phyloP scores from a whole-genome alignment of 2,113 vertebrate species.

The Dendrocopos noguchii region DNA sequence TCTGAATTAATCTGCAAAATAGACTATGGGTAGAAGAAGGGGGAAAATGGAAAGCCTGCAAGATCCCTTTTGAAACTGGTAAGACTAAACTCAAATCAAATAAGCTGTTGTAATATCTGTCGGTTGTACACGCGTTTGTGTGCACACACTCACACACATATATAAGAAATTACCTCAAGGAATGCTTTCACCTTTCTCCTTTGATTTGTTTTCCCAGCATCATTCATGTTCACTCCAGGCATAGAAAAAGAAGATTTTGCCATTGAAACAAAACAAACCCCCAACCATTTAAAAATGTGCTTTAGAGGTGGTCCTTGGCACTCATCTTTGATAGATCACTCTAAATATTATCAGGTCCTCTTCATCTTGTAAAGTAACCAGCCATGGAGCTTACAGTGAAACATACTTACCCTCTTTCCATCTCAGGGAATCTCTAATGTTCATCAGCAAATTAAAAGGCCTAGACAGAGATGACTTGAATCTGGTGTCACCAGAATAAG shows the following conservation, averaged over 20 bases:
- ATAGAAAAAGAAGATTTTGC: neutral
- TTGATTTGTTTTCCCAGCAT: neutral
- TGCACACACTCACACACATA: accelerated
- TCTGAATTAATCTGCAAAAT: neutral
- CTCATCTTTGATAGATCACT: neutral
- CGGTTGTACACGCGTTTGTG: neutral
- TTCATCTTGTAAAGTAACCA: neutral
- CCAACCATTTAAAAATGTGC: too few relatives aligned
- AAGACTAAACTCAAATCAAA: neutral
- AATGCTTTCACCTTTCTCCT: neutral
- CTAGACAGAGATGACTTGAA: neutral
- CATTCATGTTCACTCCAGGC: neutral
- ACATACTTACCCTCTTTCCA: neutral
- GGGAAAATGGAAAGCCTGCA: neutral
- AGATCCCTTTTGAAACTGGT: neutral
- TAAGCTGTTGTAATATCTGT: neutral
- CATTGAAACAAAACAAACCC: too few relatives aligned
- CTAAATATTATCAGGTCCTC: neutral
- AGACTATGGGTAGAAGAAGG: neutral
- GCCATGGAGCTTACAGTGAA: neutral
- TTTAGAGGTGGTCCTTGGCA: neutral
- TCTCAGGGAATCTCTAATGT: neutral
- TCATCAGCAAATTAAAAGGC: neutral
- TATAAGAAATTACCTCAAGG: neutral
- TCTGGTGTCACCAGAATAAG: neutral